Base-by-base conservation (phyloP, 2,888 invertebrate genomes). In the Andrena chrysosceles region DNA sequence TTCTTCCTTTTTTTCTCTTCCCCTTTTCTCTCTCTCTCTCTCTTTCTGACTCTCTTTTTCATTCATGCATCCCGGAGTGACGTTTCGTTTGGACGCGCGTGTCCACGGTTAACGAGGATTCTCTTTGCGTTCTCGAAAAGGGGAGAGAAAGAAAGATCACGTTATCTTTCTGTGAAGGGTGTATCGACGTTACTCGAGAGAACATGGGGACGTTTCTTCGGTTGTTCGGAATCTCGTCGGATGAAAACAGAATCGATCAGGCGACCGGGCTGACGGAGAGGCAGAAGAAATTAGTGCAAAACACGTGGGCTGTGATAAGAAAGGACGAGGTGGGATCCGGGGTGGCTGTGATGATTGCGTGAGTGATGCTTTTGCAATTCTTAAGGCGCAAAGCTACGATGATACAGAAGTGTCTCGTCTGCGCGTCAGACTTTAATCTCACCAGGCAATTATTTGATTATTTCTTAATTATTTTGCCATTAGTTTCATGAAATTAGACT, bases 291-390 rank as follows among this genome's bases (percentile, higher is more conserved):
- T 90, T 94, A 64, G 93, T 95, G 26, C 92, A 91, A 63, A 93
- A 91, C 80, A 94, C 95, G 20, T 95, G 95, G 95, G 92, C 90
- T 23, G 83, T 94, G 54, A 93, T 94, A 35, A 93, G 92, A 78
- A 94, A 94, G 89, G 94, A 95, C 87, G 90, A 94, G n/a, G 92
- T 93, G 33, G 93, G 90, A 79, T 92, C 94, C 78, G 95, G 95
- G 67, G 87, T 94, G 23, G 91, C 94, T 52, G 91, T 95, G 66
- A 94, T 95, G 91, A 84, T 92, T 67, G 90, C 93, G 95, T 95
- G 92, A 93, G 94, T 92, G 86, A 49, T 2, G 20, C 23, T 42
- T 67, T 5, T 33, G 10, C 8, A 6, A 16, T 33, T 52, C 13
- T 59, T 16, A 10, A 20, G 7, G 26, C 23, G 10, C 23, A 8